Conservation (phyloP, 2,113 vertebrate species). For the Struthidea cinerea region DNA sequence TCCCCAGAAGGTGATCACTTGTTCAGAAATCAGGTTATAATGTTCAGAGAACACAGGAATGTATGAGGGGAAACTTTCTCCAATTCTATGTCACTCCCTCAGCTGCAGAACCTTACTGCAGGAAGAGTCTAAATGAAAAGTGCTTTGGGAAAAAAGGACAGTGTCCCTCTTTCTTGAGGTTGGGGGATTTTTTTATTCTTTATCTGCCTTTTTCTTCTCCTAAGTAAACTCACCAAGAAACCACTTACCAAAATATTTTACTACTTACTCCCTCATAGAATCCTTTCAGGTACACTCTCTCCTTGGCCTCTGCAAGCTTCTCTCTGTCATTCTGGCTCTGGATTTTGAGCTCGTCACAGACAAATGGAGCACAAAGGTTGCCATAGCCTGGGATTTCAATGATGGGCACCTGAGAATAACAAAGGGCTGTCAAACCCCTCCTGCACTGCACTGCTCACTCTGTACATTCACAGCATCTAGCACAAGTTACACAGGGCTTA, state of each 20-base stretch:
- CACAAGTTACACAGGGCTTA: not conserved
- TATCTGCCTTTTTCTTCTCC: not conserved
- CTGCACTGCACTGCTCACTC: not conserved
- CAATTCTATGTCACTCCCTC: not conserved
- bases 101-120: not conserved
- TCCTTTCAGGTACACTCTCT: constrained; percentile 90
- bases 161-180: not conserved
- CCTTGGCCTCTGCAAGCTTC: constrained; percentile 93
- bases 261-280: constrained; percentile 96
- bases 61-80: not conserved
- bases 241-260: not conserved
- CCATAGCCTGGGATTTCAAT: constrained; percentile 93
- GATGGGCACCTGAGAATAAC: constrained; percentile 82
- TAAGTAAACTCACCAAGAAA: not conserved
- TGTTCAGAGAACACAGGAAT: not conserved
- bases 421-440: not conserved
- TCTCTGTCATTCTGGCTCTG: constrained; percentile 97
- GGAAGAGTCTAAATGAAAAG: not conserved
- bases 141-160: not conserved
- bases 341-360: constrained; percentile 94
- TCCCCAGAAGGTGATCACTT: not conserved
- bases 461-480: not conserved
- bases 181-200: not conserved
- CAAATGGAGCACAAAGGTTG: constrained; percentile 83
- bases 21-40: not conserved